phyloP scores from a whole-genome alignment of 2,888 invertebrate genomes.

The Onchidella celtica region DNA sequence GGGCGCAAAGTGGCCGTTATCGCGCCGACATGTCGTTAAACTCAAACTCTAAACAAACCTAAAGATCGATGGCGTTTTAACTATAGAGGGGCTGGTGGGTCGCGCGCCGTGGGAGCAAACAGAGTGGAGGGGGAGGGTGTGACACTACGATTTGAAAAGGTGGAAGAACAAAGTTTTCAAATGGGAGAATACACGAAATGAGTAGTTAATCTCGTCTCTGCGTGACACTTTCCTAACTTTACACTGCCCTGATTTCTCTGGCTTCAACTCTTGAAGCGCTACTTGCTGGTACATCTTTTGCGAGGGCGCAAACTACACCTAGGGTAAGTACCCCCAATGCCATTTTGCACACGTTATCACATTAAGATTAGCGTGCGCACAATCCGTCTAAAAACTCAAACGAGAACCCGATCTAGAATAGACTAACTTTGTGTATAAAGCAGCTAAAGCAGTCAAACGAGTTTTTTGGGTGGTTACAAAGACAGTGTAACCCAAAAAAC shows the following conservation, averaged over 20 bases:
- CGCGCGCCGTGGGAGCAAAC: too few relatives aligned
- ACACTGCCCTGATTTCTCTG: background rate
- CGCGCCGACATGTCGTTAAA: too few relatives aligned
- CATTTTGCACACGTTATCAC: slow-evolving; percentile 17
- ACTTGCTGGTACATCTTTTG: background rate
- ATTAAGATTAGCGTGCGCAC: slow-evolving; percentile 22
- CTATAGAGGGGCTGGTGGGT: too few relatives aligned
- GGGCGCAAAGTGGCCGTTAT: too few relatives aligned
- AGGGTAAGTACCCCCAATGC: background rate
- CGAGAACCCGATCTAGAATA: slow-evolving; percentile 18
- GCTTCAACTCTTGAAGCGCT: background rate
- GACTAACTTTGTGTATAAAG: background rate
- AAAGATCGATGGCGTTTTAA: too few relatives aligned
- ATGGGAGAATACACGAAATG: background rate
- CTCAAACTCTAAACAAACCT: too few relatives aligned
- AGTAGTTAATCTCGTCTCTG: background rate
- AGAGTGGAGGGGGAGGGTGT: too few relatives aligned
- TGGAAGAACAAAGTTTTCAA: too few relatives aligned
- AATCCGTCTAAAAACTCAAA: slow-evolving; percentile 6
- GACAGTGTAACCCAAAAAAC: too few relatives aligned
- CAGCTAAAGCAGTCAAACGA: slow-evolving; percentile 16
- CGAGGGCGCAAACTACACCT: background rate
- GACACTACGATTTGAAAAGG: too few relatives aligned
- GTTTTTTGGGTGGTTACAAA: slow-evolving; percentile 15
- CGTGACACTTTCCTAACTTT: slow-evolving; percentile 36